These are phyloP conservation scores for Actinia tenebrosa DNA, from an alignment of 64 coral and sea anemone genomes.

Conservation along the genomic window DNA sequence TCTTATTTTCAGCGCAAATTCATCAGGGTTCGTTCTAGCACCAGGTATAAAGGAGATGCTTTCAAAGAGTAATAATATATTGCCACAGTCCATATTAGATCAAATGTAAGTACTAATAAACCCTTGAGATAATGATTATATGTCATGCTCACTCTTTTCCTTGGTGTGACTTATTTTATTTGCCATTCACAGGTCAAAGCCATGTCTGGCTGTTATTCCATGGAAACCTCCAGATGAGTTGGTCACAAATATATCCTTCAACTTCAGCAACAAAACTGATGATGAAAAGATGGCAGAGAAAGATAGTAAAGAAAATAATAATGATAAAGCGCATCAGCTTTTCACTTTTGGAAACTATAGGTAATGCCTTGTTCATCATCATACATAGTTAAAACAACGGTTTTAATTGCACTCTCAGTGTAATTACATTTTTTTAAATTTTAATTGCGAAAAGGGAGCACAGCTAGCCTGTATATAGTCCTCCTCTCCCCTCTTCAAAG, in stretches of 20 bases:
- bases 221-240: conserved; percentile 55
- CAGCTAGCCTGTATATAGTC: no score
- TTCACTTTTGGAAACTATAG: neutral
- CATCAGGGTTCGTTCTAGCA: neutral
- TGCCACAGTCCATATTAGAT: conserved; percentile 6
- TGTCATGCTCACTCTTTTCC: neutral
- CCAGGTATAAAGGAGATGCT: conserved; percentile 16
- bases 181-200: conserved; percentile 28
- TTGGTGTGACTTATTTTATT: neutral
- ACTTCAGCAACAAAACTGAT: conserved; percentile 25
- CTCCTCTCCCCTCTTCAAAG: no score
- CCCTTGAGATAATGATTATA: neutral
- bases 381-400: neutral
- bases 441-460: no score
- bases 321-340: neutral
- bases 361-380: neutral
- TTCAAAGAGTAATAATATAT: neutral
- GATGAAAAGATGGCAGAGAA: conserved; percentile 27
- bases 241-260: neutral
- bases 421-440: no score
- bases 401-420: no score
- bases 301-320: neutral
- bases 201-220: conserved; percentile 45
- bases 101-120: conserved; percentile 3
- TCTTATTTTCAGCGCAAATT: neutral